Evolutionary conservation across 2,113 vertebrate genomes (phyloP), one percentile per base, ranked within the genome.

Genomic region (Lasiurus borealis): DNA sequence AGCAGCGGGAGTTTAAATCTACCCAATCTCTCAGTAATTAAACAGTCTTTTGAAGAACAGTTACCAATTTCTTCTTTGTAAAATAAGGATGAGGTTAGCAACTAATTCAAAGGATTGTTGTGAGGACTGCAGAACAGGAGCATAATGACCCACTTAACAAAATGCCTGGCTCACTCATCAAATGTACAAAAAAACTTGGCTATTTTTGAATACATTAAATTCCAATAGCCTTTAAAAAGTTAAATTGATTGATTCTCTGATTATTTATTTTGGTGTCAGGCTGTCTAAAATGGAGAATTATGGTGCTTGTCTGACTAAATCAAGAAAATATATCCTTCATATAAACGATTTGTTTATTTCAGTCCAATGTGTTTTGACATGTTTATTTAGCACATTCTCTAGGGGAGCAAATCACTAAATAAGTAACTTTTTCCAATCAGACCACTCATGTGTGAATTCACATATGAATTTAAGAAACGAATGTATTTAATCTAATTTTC

Each of bases 331-430:
- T 44, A 71, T 34, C 8, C 3, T 95, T 34, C 59, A 21, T 19
- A 73, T 4, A 88, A 69, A 57, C 59, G 85, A 80, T 90, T n/a
- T 92, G 23, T 75, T 50, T 57, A 68, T 81, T 86, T 91, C 27
- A 80, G 4, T 52, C 62, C 8, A 87, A 5, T 44, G 0, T 59
- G 62, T 76, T 91, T 78, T 93, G 46, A 40, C 34, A 75, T 40
- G 4, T 83, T 85, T 81, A 77, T 44, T 72, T 85, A 80, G 29
- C 25, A 36, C 40, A 71, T 87, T 91, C 15, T 81, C 40, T 72
- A 44, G 0, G 5, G 86, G 9, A 50, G 1, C 16, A 89, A 85
- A 62, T 95, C 64, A 54, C 12, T 64, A 75, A 48, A 48, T 95
- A 15, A 40, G 4, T n/a, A 48, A n/a, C 7, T 64, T 90, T 71